Evolutionary conservation across 2,888 invertebrate species (phyloP), one percentile per base, ranked within the genome.

Genomic region (Dynastes maya): DNA sequence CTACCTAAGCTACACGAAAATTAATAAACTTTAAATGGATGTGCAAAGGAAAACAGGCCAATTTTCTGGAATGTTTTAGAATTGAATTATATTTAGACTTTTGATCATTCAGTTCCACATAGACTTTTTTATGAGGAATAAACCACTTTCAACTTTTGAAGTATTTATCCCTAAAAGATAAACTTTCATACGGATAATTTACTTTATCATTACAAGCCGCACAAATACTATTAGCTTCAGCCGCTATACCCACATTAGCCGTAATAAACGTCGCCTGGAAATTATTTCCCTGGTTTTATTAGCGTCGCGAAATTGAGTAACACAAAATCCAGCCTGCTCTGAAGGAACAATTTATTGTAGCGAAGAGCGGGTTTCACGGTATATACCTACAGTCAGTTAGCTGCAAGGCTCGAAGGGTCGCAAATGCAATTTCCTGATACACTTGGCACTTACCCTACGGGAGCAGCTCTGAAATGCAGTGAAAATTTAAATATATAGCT

Each of bases 261-360:
- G 61, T 11, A 61, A 29, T 61, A 61, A 61, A 61, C 22, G 61
- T 61, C 6, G 16, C 29, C 61, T 11, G 29, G 29, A 61, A 61
- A 27, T 27, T 22, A 61, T 61, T 29, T 29, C 27, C 9, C 29
- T 11, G 8, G 22, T 22, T 22, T 22, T 22, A 22, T 22, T 22
- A 22, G 22, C 22, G 22, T 22, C 22, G 22, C 22, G 22, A 22
- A 22, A 22, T 22, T 22, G 22, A 22, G 22, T 22, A 61, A 61
- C 3, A 61, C 61, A 61, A 61, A 61, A 61, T 61, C 61, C 22
- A 29, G 29, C 61, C 0, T 11, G 29, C 5, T 5, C 22, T 29
- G 27, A 27, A 29, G 22, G 22, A 22, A 27, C 22, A 27, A 29
- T 61, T 61, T 61, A 61, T 27, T 2, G 6, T 22, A 3, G 53